phyloP scores from a whole-genome alignment of 2,888 invertebrate genomes.

The Leuctra nigra region DNA sequence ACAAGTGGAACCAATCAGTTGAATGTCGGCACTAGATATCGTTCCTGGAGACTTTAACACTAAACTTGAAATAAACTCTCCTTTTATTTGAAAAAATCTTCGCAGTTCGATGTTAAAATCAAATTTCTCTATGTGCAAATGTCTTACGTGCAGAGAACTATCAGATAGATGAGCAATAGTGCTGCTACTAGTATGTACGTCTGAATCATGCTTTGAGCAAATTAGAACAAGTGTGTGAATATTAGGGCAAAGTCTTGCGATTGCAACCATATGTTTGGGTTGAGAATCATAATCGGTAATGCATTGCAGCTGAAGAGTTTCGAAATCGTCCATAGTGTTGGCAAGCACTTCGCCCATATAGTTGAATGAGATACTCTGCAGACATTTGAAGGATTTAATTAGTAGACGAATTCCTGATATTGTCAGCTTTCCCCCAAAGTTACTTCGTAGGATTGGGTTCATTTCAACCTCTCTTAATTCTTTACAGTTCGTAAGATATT shows the following conservation, averaged over 20 bases:
- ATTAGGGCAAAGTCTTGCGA: slow-evolving; percentile 27
- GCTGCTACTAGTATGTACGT: slow-evolving; percentile 10
- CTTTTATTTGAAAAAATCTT: slow-evolving; percentile 25
- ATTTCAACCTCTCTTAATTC: slow-evolving; percentile 28
- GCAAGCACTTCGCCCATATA: slow-evolving; percentile 29
- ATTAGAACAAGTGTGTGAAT: slow-evolving; percentile 24
- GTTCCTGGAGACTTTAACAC: slow-evolving; percentile 20
- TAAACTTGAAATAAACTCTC: slow-evolving; percentile 23
- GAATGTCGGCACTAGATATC: slow-evolving; percentile 19
- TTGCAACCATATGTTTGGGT: slow-evolving; percentile 25
- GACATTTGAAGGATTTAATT: slow-evolving; percentile 25
- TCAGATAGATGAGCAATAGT: slow-evolving; percentile 23
- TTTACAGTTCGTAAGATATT: slow-evolving; percentile 28
- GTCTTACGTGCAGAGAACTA: slow-evolving; percentile 21
- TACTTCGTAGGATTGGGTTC: slow-evolving; percentile 28
- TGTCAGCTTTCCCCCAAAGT: slow-evolving; percentile 29
- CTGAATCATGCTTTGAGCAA: slow-evolving; percentile 10
- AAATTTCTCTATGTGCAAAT: slow-evolving; percentile 26
- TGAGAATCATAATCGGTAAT: slow-evolving; percentile 27
- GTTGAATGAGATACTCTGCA: slow-evolving; percentile 27
- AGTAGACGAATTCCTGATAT: slow-evolving; percentile 27
- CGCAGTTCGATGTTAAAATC: slow-evolving; percentile 23
- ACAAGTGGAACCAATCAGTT: slow-evolving; percentile 27
- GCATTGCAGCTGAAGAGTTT: slow-evolving; percentile 23
- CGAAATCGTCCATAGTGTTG: slow-evolving; percentile 27